Evolutionary conservation across 2,888 invertebrate genomes (phyloP), one percentile per base, ranked within the genome.

Genomic region (Lycocerus yunnanus): DNA sequence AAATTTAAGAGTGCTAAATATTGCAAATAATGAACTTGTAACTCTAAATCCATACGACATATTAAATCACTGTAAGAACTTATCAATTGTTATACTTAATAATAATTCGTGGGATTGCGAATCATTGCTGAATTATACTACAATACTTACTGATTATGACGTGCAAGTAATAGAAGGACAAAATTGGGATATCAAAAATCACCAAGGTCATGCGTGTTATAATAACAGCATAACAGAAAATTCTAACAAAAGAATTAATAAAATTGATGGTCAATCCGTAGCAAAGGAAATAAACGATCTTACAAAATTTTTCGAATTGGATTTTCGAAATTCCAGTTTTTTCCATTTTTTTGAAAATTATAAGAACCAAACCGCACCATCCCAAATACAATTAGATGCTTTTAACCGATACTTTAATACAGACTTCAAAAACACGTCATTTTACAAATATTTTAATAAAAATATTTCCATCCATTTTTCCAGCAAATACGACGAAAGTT

Each of bases 281-380:
- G 18, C 8, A 11, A 16, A 1, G 5, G 15, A 43, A 43, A 1
- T 67, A 1, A 66, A 24, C 0, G 13, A 20, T 1, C 15, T 66
- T 2, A 15, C n/a, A 21, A 15, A 43, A 15, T 43, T 67, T 16
- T 58, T 67, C 8, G 27, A 43, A 13, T 16, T 13, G 0, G 27
- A 67, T 3, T 67, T 67, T 58, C 15, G 6, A 15, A 67, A 27
- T 67, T 14, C 67, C 5, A 43, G 43, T 15, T 67, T 67, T 16
- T 67, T 58, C 16, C 15, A 67, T 13, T 67, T n/a, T 15, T 67
- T 67, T 67, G 15, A 18, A 67, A 43, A 67, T 43, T 67, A 27
- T 16, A 67, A 24, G 13, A 67, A 24, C n/a, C 15, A 15, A 67
- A 24, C n/a, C 15, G 10, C n/a, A n/a, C n/a, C n/a, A 3, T 18